phyloP scores from a whole-genome alignment of 1,140 invertebrate species.

The Drosophila fuyamai region DNA sequence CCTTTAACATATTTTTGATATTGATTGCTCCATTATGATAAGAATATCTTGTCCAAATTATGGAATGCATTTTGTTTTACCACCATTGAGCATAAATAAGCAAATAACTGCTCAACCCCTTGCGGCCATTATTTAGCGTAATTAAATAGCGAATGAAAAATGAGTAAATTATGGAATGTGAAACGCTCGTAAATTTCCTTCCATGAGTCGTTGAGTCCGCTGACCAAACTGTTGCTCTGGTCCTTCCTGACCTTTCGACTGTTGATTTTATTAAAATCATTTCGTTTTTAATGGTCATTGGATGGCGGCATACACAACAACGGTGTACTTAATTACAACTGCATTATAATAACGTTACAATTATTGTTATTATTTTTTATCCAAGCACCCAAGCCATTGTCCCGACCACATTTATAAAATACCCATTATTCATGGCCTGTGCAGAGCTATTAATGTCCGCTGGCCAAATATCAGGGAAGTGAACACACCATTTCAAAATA shows the following conservation, averaged over 20 bases:
- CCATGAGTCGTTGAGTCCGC: constrained; percentile 32
- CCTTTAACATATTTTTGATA: background rate
- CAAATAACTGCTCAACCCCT: constrained; percentile 16
- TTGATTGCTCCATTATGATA: background rate
- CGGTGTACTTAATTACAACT: constrained; percentile 62
- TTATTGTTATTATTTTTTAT: constrained; percentile 62
- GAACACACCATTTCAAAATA: constrained; percentile 46
- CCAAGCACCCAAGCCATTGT: constrained; percentile 8
- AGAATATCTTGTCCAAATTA: background rate
- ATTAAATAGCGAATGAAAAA: constrained; percentile 56
- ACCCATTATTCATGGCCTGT: constrained; percentile 54
- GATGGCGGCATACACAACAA: constrained; percentile 7
- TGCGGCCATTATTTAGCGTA: constrained; percentile 47
- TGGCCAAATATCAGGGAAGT: constrained; percentile 30
- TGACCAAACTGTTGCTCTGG: constrained; percentile 54
- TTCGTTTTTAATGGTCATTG: constrained; percentile 34
- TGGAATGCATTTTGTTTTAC: background rate
- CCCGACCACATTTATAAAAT: constrained; percentile 57
- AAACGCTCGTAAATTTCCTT: constrained; percentile 48
- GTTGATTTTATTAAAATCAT: constrained; percentile 58
- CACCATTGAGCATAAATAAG: constrained; percentile 23
- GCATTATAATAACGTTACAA: constrained; percentile 64
- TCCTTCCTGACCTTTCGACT: constrained; percentile 32
- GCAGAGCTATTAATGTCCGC: constrained; percentile 56
- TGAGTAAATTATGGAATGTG: constrained; percentile 55